These are phyloP conservation scores for Helleia helle DNA, from an alignment of 2,888 invertebrate genomes.

Conservation along the genomic window DNA sequence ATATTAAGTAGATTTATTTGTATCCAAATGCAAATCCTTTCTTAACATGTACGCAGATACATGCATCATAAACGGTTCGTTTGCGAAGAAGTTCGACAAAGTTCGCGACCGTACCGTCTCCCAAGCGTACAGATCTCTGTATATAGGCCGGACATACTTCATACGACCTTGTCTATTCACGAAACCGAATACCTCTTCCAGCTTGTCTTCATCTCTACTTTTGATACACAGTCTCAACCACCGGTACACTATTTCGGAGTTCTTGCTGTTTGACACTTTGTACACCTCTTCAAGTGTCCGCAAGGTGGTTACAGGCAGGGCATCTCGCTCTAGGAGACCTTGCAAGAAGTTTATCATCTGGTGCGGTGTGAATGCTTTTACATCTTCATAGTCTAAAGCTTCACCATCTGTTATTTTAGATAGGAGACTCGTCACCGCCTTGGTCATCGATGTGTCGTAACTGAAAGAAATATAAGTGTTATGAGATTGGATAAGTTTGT, in stretches of 20 bases:
- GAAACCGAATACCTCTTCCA: slow-evolving; percentile 82
- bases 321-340: slow-evolving; percentile 70
- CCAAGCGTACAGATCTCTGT: slow-evolving; percentile 89
- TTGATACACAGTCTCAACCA: slow-evolving; percentile 87
- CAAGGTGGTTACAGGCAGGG: slow-evolving; percentile 71
- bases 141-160: slow-evolving; percentile 93
- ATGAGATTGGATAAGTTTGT: no score
- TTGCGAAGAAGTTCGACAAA: slow-evolving; percentile 80
- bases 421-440: slow-evolving; percentile 72
- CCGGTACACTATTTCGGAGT: slow-evolving; percentile 85
- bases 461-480: no score
- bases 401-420: slow-evolving; percentile 42
- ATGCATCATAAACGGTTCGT: slow-evolving; percentile 87
- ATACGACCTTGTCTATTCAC: slow-evolving; percentile 90
- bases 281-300: slow-evolving; percentile 78
- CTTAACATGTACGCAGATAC: slow-evolving; percentile 82
- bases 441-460: slow-evolving; percentile 77
- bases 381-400: slow-evolving; percentile 62
- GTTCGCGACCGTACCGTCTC: slow-evolving; percentile 78
- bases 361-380: slow-evolving; percentile 68
- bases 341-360: slow-evolving; percentile 80
- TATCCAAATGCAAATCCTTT: slow-evolving; percentile 79
- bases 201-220: slow-evolving; percentile 78
- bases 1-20: not conserved
- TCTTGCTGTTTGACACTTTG: slow-evolving; percentile 76